Conservation (phyloP, 2,888 invertebrate genomes). For the Lamproptera curius region DNA sequence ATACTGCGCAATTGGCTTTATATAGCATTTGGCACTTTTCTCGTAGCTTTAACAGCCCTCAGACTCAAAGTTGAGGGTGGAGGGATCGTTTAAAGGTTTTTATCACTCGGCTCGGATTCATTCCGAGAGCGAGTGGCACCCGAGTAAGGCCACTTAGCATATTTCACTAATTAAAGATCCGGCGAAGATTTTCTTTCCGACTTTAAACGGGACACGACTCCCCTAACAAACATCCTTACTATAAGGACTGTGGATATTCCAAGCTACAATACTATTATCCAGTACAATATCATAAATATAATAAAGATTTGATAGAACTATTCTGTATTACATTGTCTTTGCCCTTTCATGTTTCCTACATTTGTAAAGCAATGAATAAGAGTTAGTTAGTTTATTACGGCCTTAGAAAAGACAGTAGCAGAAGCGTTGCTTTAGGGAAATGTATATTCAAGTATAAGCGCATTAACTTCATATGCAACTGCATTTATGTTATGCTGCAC, state of each 20-base stretch:
- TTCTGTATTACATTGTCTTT: too few relatives aligned
- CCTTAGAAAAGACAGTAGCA: too few relatives aligned
- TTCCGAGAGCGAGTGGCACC: conserved; percentile 31
- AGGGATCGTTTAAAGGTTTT: conserved; percentile 23
- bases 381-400: too few relatives aligned
- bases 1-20: neutral
- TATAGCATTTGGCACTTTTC: neutral
- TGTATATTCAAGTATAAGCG: too few relatives aligned
- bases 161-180: conserved; percentile 59
- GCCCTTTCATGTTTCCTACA: too few relatives aligned
- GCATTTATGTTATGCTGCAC: too few relatives aligned
- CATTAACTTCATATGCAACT: too few relatives aligned
- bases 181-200: conserved; percentile 25
- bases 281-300: too few relatives aligned
- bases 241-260: neutral
- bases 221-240: neutral
- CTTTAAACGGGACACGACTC: neutral
- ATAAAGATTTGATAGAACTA: too few relatives aligned
- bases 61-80: conserved; percentile 15
- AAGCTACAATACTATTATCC: too few relatives aligned
- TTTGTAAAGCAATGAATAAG: too few relatives aligned
- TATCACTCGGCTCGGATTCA: conserved; percentile 31
- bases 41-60: neutral
- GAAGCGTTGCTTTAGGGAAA: too few relatives aligned
- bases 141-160: conserved; percentile 46